A percentile compares a stretch with the other conserved stretches of the same genome.
Conservation (phyloP, 2,797 vertebrate genomes). For the Acestrorhynchus altus region DNA sequence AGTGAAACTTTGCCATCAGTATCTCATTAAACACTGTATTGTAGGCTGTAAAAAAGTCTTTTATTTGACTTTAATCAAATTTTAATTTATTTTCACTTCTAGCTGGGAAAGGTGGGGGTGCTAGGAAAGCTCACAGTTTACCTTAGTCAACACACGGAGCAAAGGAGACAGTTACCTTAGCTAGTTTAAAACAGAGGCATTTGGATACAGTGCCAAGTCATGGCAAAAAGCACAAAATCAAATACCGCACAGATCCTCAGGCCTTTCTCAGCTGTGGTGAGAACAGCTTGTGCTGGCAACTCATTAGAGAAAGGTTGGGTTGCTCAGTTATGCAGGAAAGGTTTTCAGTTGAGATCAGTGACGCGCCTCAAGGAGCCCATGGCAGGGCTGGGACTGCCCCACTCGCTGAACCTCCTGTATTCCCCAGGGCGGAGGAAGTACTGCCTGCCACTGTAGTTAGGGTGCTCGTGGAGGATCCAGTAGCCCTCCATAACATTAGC, state of each 20-base stretch:
- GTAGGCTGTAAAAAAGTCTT: conserved; percentile 28
- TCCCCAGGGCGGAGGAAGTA: conserved; percentile 82
- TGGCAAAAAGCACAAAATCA: conserved; percentile 29
- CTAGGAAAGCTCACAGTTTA: conserved; percentile 56
- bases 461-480: conserved; percentile 84
- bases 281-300: conserved; percentile 33
- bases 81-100: conserved; percentile 75
- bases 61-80: conserved; percentile 72
- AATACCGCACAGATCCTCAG: conserved; percentile 20
- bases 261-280: conserved; percentile 16
- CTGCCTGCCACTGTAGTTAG: conserved; percentile 81
- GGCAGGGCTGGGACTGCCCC: conserved; percentile 75
- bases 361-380: conserved; percentile 79
- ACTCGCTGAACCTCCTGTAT: conserved; percentile 80
- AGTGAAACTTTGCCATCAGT: background rate
- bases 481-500: conserved; percentile 82
- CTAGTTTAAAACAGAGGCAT: conserved; percentile 17
- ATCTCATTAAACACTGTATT: background rate
- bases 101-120: conserved; percentile 63
- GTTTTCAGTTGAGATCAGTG: conserved; percentile 74
- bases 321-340: conserved; percentile 42
- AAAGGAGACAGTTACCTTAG: conserved; percentile 35
- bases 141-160: conserved; percentile 60
- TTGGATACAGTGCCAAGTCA: conserved; percentile 25
- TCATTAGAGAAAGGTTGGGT: conserved; percentile 37